phyloP scores from a whole-genome alignment of 2,113 vertebrate genomes.

The Paradoxurus hermaphroditus region DNA sequence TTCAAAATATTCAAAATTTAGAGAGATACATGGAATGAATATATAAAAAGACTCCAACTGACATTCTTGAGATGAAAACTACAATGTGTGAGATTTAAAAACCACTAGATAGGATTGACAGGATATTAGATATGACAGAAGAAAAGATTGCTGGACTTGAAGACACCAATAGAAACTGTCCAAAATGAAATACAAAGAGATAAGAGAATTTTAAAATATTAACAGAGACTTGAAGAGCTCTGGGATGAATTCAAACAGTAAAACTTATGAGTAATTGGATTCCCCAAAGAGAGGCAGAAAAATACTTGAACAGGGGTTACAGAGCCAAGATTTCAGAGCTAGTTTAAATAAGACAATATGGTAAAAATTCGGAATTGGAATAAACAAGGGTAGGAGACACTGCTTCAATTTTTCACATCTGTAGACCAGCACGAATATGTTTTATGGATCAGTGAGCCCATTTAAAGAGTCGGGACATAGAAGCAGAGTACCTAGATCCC shows the following conservation, averaged over 20 bases:
- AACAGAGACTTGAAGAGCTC: neutral
- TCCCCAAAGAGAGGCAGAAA: neutral
- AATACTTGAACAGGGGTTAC: neutral
- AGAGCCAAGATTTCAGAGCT: neutral
- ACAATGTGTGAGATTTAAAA: neutral
- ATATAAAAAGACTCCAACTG: neutral
- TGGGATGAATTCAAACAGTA: neutral
- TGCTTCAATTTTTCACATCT: neutral
- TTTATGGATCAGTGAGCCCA: neutral
- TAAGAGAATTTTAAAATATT: neutral
- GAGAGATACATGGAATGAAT: neutral
- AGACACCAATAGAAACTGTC: neutral
- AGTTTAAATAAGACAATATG: neutral
- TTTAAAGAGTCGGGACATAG: neutral
- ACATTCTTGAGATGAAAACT: neutral
- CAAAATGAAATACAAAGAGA: neutral
- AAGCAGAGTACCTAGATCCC: neutral
- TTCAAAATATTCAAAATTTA: neutral
- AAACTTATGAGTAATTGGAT: neutral
- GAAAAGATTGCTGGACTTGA: constrained; percentile 3
- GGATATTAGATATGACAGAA: neutral
- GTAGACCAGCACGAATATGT: neutral
- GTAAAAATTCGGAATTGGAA: neutral
- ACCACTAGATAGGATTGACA: neutral
- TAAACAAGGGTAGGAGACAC: neutral